Conservation (phyloP, 2,113 vertebrate species). For the Hassar affinis region DNA sequence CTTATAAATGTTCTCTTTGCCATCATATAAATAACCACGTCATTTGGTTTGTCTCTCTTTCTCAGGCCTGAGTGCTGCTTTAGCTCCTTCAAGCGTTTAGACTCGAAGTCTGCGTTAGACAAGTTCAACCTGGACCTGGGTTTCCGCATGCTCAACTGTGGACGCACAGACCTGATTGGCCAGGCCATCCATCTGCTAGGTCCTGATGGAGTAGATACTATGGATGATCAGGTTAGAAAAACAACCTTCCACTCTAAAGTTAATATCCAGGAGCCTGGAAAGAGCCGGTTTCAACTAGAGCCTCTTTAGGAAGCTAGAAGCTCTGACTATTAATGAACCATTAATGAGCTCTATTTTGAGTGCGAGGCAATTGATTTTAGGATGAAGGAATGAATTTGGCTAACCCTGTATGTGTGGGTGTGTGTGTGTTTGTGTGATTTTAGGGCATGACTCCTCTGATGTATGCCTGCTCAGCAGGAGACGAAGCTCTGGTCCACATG, state of each 20-base stretch:
- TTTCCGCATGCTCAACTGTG: slow-evolving; percentile 91
- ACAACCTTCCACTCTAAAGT: too few relatives aligned
- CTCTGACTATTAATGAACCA: neutral
- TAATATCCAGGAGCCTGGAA: neutral
- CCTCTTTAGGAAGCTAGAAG: neutral
- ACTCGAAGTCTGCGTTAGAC: slow-evolving; percentile 80
- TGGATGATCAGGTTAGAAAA: slow-evolving; percentile 85
- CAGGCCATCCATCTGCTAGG: slow-evolving; percentile 83
- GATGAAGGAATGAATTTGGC: neutral
- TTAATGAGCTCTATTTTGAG: neutral
- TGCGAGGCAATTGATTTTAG: neutral
- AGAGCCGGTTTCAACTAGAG: neutral
- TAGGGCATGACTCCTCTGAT: slow-evolving; percentile 93
- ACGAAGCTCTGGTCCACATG: slow-evolving; percentile 95
- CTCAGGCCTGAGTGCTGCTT: slow-evolving; percentile 84
- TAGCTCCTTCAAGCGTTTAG: slow-evolving; percentile 82
- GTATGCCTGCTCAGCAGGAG: slow-evolving; percentile 89
- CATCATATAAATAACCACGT: neutral
- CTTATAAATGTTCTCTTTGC: neutral
- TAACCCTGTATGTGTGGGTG: neutral
- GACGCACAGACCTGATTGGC: slow-evolving; percentile 85
- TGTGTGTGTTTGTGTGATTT: slow-evolving; percentile 6
- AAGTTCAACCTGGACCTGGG: slow-evolving; percentile 88
- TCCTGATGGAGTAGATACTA: slow-evolving; percentile 79
- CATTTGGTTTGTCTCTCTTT: neutral